Evolutionary conservation across 2,797 vertebrate genomes (phyloP).

Genomic region (Pipistrellus pygmaeus): DNA sequence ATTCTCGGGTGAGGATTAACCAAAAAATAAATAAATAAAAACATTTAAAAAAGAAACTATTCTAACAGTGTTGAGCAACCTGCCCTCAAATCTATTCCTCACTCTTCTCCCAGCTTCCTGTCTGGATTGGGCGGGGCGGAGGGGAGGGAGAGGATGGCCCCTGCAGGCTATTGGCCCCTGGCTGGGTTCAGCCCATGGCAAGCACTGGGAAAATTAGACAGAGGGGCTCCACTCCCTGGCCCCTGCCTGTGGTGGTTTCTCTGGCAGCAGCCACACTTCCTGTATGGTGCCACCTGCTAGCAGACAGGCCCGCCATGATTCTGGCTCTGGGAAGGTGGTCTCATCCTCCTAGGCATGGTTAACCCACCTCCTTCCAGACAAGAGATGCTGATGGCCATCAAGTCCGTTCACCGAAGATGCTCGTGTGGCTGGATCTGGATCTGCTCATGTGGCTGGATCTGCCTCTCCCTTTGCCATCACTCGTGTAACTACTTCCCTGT

Average conservation of each 20-base stretch:
- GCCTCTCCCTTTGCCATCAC: not conserved
- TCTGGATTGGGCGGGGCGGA: not conserved
- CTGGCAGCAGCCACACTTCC: not conserved
- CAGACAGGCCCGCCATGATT: not conserved
- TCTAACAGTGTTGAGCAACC: not conserved
- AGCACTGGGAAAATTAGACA: not conserved
- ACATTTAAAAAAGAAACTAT: not conserved
- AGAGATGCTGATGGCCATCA: not conserved
- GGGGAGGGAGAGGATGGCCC: too few species aligned
- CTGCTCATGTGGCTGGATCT: not conserved
- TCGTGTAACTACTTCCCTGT: not conserved
- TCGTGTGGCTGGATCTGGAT: not conserved
- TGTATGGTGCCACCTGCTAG: not conserved
- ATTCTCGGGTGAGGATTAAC: too few species aligned
- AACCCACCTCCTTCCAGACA: not conserved
- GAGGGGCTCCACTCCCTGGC: rapidly evolving
- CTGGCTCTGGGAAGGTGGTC: not conserved
- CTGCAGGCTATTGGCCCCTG: not conserved
- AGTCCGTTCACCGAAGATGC: not conserved
- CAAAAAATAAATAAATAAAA: too few species aligned
- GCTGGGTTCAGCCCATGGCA: not conserved
- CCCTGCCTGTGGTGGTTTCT: not conserved
- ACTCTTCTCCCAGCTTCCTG: not conserved
- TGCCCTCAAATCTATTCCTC: not conserved
- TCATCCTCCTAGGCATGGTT: not conserved